Conservation (phyloP, 2,113 vertebrate species). For the Hylia prasina region DNA sequence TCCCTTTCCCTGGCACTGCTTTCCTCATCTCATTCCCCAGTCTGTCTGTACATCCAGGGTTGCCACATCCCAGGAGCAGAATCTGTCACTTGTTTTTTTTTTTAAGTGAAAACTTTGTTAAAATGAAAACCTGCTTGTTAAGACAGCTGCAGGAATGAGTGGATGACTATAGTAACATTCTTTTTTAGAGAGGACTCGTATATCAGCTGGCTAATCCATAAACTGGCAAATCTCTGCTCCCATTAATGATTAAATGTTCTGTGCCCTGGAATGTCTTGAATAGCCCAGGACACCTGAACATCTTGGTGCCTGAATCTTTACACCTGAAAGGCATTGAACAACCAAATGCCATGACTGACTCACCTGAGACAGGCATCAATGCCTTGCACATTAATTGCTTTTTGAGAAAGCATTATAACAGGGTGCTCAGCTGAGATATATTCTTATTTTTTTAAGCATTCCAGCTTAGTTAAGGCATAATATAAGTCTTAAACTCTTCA, state of each 20-base stretch:
- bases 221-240: background rate
- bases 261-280: background rate
- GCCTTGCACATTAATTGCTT: background rate
- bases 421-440: background rate
- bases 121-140: background rate
- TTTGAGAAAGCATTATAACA: background rate
- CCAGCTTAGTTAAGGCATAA: background rate
- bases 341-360: background rate
- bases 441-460: background rate
- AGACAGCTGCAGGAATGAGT: background rate
- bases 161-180: fast-evolving
- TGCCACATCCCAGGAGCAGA: background rate
- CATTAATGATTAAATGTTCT: background rate
- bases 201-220: background rate
- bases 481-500: background rate
- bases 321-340: background rate
- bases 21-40: background rate
- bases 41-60: fast-evolving
- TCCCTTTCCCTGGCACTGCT: background rate
- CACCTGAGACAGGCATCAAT: background rate
- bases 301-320: background rate
- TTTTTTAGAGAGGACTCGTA: background rate
- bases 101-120: background rate
- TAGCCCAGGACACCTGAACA: background rate
- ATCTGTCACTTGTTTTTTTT: background rate